Evolutionary conservation across 2,797 vertebrate species (phyloP), one percentile per base, ranked within the genome.

Genomic region (Gadopsis bispinosus): DNA sequence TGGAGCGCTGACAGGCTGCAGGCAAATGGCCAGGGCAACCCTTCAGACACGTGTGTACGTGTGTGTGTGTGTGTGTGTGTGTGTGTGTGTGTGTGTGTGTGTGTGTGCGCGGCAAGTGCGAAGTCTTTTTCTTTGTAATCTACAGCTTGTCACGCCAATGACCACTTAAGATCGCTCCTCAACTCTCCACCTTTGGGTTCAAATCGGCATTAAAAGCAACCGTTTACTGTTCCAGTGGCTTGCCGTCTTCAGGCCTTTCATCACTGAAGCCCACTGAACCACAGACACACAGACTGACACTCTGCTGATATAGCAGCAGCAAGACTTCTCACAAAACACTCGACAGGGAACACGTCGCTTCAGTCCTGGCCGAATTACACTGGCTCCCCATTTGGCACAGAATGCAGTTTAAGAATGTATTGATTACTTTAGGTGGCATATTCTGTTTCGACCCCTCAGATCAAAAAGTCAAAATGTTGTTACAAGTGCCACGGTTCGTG

Each of bases 11-110:
- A 84, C 80, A 84, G 66, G 56, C 73, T 69, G 67, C 70, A 22
- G 85, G 82, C 86, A 87, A 79, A 83, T 7, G 50, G 86, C 84
- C 81, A 75, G 73, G 53, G 79, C n/a, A 75, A 50, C 69, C 58
- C 81, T 85, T 84, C 67, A 92, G 67, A 82, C 66, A 45, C 69
- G 63, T 29, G 74, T 65, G 70, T 64, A 60, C 60, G 22, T n/a
- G 62, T 50, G 41, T 54, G 39, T 37, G 47, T 66, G 53, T 79
- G 47, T 62, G 33, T 33, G 33, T 33, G 33, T 33, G 33, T 33
- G 33, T 37, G 35, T 2, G 2, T 37, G 35, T 37, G 35, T 37
- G 33, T 33, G 33, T 6, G 62, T 22, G 74, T 59, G 70, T 61
- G 60, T 63, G 22, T n/a, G 62, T 39, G 29, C 33, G 20, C 10